A percentile compares a stretch with the other conserved stretches of the same genome.
phyloP scores from a whole-genome alignment of 2,888 invertebrate genomes.

The Mythimna loreyi region DNA sequence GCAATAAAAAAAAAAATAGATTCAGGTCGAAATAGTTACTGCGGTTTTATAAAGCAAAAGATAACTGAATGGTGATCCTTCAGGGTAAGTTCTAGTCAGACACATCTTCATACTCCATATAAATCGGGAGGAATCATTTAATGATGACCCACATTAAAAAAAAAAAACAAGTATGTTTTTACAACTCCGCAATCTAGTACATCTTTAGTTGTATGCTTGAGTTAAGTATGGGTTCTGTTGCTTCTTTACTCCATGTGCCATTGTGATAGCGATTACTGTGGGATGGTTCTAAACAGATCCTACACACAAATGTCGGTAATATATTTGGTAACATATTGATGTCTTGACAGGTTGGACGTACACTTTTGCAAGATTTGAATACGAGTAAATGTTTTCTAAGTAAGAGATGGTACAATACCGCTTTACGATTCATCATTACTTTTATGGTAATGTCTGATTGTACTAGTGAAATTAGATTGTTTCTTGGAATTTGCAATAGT shows the following conservation, averaged over 20 bases:
- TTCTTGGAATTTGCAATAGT: not conserved
- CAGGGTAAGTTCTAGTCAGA: too few relatives aligned
- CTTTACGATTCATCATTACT: slow-evolving; percentile 22
- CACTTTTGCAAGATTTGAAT: slow-evolving; percentile 16
- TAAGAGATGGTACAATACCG: slow-evolving; percentile 17
- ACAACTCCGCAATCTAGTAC: not conserved
- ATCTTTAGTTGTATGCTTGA: not conserved
- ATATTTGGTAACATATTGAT: slow-evolving; percentile 35
- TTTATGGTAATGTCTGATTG: slow-evolving; percentile 8
- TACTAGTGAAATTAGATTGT: slow-evolving; percentile 9
- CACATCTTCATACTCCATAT: too few relatives aligned
- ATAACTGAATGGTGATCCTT: too few relatives aligned
- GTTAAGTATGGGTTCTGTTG: slow-evolving; percentile 12
- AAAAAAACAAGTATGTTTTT: not conserved
- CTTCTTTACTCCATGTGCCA: slow-evolving; percentile 12
- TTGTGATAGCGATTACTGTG: slow-evolving; percentile 30
- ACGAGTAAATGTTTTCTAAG: slow-evolving; percentile 10
- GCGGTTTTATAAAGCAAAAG: too few relatives aligned
- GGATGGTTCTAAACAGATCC: slow-evolving; percentile 26
- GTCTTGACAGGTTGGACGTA: slow-evolving; percentile 12
- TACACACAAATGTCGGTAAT: slow-evolving; percentile 18
- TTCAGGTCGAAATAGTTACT: too few relatives aligned
- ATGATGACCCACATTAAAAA: too few relatives aligned
- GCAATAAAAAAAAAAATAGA: too few relatives aligned
- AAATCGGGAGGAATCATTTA: too few relatives aligned